These are phyloP conservation scores for Pristionchus japonicus DNA, from an alignment of 2,888 invertebrate species.

Conservation along the genomic window DNA sequence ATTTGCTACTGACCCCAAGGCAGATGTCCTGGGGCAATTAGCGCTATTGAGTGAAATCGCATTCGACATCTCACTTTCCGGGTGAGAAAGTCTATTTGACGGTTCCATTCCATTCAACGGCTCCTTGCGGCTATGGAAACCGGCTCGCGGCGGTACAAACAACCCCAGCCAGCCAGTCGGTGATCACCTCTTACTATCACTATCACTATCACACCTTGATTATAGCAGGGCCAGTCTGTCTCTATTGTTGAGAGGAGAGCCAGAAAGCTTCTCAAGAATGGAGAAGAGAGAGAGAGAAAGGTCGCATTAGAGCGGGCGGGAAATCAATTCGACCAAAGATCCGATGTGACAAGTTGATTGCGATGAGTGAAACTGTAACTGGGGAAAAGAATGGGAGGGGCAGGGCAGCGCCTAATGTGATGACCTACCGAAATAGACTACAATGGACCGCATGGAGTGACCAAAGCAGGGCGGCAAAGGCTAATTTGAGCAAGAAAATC, in stretches of 20 bases:
- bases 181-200: not conserved
- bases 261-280: not conserved
- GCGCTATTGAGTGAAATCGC: not conserved
- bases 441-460: not conserved
- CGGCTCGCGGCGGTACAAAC: not conserved
- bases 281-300: not conserved
- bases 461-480: not conserved
- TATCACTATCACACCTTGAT: not conserved
- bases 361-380: slow-evolving; percentile 3
- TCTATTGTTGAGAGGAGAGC: too few species aligned
- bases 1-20: not conserved
- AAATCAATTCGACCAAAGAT: slow-evolving; percentile 23
- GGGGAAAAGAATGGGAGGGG: slow-evolving; percentile 23
- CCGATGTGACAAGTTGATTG: slow-evolving; percentile 40
- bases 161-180: not conserved
- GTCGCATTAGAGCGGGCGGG: not conserved
- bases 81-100: not conserved
- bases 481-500: not conserved
- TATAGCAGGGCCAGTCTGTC: too few species aligned
- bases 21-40: not conserved
- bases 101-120: too few species aligned
- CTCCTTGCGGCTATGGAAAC: not conserved
- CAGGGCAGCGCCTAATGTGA: not conserved
- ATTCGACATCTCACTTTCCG: not conserved
- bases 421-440: not conserved